Percentiles rank a stretch among this genome's conserved stretches.
Conservation (phyloP, 2,888 invertebrate species). For the Rhamnusium bicolor region DNA sequence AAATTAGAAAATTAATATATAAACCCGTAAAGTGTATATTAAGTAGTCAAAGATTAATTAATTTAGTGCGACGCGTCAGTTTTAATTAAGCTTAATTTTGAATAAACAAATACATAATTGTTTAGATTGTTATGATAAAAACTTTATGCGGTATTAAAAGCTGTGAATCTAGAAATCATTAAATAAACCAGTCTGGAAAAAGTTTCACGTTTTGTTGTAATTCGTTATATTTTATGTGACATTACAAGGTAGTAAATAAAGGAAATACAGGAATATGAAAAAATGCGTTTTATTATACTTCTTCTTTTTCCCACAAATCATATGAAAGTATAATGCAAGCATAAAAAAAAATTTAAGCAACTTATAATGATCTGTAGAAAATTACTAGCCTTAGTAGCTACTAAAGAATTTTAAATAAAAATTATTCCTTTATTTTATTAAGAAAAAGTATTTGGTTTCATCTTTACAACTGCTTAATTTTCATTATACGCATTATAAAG, state of each 20-base stretch:
- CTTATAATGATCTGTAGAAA: not conserved
- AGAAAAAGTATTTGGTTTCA: too few species aligned
- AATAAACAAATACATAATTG: conserved; percentile 10
- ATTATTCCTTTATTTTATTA: too few species aligned
- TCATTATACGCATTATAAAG: too few species aligned
- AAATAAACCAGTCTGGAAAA: not conserved
- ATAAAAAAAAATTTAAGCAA: not conserved
- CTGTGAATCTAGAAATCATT: not conserved
- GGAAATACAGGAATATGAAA: conserved; percentile 12
- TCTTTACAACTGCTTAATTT: too few species aligned
- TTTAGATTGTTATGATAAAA: conserved; percentile 11
- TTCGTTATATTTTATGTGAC: conserved; percentile 18
- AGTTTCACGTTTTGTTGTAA: conserved; percentile 10
- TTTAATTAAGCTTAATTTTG: conserved; percentile 5
- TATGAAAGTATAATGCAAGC: not conserved
- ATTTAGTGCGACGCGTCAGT: not conserved
- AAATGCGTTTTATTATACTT: conserved; percentile 15
- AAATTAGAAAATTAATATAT: not conserved
- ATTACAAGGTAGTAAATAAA: conserved; percentile 12
- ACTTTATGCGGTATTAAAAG: not conserved
- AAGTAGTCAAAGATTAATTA: conserved; percentile 23
- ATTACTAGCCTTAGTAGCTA: not conserved
- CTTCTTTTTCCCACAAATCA: conserved; percentile 18
- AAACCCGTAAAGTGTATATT: not conserved
- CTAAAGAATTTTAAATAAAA: too few species aligned